These are phyloP conservation scores for Morus bassanus DNA, from an alignment of 2,797 vertebrate genomes.

Conservation along the genomic window DNA sequence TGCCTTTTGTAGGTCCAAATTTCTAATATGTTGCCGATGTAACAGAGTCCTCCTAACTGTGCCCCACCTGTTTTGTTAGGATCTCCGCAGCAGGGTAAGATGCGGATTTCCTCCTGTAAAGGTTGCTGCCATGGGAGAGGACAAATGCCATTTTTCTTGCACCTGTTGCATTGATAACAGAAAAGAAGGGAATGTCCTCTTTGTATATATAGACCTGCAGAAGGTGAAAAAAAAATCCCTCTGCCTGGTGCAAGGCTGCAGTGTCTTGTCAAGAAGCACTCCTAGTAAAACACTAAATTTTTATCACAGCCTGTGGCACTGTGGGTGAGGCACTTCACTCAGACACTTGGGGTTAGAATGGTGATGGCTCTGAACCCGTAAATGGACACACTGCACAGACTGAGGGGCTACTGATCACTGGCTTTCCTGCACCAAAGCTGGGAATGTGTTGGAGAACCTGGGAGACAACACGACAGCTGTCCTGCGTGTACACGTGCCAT, in stretches of 20 bases:
- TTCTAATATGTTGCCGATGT: not conserved
- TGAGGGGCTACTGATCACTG: not conserved
- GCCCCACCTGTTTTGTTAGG: not conserved
- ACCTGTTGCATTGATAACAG: not conserved
- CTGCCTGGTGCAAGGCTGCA: not conserved
- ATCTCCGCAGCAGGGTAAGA: not conserved
- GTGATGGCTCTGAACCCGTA: not conserved
- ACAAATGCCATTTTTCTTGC: not conserved
- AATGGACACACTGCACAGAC: not conserved
- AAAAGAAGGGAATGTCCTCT: not conserved
- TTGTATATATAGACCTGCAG: not conserved
- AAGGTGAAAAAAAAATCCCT: not conserved
- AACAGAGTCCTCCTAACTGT: not conserved
- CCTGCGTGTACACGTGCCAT: not conserved
- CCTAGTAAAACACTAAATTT: not conserved
- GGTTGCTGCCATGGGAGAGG: not conserved
- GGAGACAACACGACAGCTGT: not conserved
- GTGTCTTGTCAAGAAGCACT: not conserved
- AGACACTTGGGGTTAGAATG: not conserved
- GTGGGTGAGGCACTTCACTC: not conserved
- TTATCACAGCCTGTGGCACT: not conserved
- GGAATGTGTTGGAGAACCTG: not conserved
- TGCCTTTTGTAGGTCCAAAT: not conserved
- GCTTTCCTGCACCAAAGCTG: not conserved
- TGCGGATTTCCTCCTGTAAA: not conserved